Conservation (phyloP, 2,797 vertebrate species). For the Lemur catta region DNA sequence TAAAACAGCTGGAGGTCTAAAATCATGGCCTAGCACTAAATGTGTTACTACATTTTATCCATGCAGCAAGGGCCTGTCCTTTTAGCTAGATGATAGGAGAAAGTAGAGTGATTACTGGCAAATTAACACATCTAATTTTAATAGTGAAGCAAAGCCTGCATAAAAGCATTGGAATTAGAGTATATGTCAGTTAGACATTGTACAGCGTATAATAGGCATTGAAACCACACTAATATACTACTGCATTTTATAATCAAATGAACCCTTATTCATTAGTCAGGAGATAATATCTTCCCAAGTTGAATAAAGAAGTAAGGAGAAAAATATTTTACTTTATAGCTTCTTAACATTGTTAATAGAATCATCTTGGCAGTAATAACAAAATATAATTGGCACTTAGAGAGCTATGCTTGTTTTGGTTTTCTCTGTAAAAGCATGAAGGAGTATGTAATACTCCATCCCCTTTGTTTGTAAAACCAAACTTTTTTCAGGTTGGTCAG, state of each 20-base stretch:
- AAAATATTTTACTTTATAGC: slow-evolving; percentile 45
- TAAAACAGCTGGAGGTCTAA: slow-evolving; percentile 88
- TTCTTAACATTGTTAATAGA: slow-evolving; percentile 45
- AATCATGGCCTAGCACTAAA: slow-evolving; percentile 83
- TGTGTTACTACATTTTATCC: slow-evolving; percentile 82
- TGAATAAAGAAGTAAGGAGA: slow-evolving; percentile 6
- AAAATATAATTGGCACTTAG: slow-evolving; percentile 24
- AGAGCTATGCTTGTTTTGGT: slow-evolving; percentile 16
- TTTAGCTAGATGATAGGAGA: slow-evolving; percentile 70
- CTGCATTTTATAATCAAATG: slow-evolving; percentile 19
- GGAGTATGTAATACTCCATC: neutral
- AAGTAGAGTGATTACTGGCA: slow-evolving; percentile 79
- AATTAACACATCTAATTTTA: slow-evolving; percentile 84
- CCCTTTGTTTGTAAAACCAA: slow-evolving; percentile 1
- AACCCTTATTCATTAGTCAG: slow-evolving; percentile 4
- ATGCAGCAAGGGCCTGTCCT: slow-evolving; percentile 79
- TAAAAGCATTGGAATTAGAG: slow-evolving; percentile 72
- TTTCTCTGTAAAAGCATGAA: neutral
- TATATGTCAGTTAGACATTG: slow-evolving; percentile 46
- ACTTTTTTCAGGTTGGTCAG: neutral
- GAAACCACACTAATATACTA: neutral
- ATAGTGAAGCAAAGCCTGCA: slow-evolving; percentile 74
- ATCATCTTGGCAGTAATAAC: slow-evolving; percentile 33
- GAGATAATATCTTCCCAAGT: neutral
- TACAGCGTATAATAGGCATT: neutral